phyloP scores from a whole-genome alignment of 2,797 vertebrate species.

The Darevskia nairensis region DNA sequence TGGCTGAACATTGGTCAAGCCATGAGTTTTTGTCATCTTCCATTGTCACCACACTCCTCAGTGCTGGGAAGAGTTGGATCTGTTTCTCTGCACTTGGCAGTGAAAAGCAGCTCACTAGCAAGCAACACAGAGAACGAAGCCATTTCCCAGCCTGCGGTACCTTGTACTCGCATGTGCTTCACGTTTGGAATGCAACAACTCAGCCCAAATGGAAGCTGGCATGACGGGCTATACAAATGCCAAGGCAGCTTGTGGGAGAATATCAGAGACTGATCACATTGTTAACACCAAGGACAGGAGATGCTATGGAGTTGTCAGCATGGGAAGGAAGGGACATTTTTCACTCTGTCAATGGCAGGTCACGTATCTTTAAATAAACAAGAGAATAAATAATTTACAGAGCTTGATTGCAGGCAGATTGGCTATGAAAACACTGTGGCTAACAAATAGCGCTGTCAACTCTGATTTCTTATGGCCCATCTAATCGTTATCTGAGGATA shows the following conservation, averaged over 20 bases:
- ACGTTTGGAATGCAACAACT: not conserved
- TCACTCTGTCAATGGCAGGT: slow-evolving; percentile 73
- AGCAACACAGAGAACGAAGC: not conserved
- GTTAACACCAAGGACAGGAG: slow-evolving; percentile 43
- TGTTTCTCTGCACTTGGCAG: not conserved
- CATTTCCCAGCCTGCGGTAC: not conserved
- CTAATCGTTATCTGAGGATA: slow-evolving; percentile 86
- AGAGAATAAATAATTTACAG: slow-evolving; percentile 78
- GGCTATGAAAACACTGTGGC: slow-evolving; percentile 74
- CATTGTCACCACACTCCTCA: rapidly evolving
- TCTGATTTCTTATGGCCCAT: slow-evolving; percentile 83
- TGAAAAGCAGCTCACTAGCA: rapidly evolving
- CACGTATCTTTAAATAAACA: slow-evolving; percentile 78
- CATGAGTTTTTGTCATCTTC: not conserved
- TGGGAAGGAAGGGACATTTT: slow-evolving; percentile 64
- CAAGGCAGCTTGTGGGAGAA: not conserved
- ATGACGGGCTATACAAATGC: not conserved
- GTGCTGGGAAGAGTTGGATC: rapidly evolving
- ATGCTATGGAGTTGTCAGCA: not conserved
- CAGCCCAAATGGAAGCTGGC: rapidly evolving
- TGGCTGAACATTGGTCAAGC: not conserved
- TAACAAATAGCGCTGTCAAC: slow-evolving; percentile 89
- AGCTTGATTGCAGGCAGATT: slow-evolving; percentile 74
- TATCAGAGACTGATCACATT: not conserved
- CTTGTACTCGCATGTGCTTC: rapidly evolving